Evolutionary conservation across 2,797 vertebrate species (phyloP), one percentile per base, ranked within the genome.

Genomic region (Gadopsis bispinosus): DNA sequence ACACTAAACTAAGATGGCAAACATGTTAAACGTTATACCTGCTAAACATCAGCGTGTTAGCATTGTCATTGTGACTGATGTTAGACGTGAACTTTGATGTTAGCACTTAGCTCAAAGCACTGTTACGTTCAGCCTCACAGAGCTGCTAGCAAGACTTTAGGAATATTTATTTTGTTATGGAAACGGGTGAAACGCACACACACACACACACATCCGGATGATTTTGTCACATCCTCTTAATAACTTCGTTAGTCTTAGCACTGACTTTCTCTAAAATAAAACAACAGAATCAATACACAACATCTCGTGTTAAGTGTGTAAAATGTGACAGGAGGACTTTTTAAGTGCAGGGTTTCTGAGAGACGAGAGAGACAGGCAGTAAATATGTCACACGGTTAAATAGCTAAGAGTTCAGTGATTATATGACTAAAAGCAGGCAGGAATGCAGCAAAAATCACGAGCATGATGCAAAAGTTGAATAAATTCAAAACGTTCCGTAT

Each of bases 351-450:
- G 26, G 65, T 88, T 91, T 90, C 85, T 73, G 80, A 62, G 75
- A 80, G 88, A 85, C 72, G 0, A 67, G 79, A 70, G 77, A 77
- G 78, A 88, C 83, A 78, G 80, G 83, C 85, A 89, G 80, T 91
- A 92, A 89, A 93, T 89, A 91, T 80, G 85, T 89, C 69, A 87
- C 90, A 91, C 61, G 17, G 81, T 89, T 91, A 87, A 88, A 80
- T 81, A 91, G 80, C 76, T 76, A 71, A 78, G 74, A 87, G 77
- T 82, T 87, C 62, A 81, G 86, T 83, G 90, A 61, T 67, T 89
- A 88, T 59, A 88, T 85, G 88, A 83, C 48, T 81, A 86, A 86
- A 77, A 86, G 90, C 91, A 92, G 91, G 90, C 91, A 90, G 83
- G 58, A 81, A 85, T 66, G 83, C 87, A 86, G 85, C 73, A 69